A percentile compares a stretch with the other conserved stretches of the same genome.
Conservation (phyloP, 1,140 invertebrate species). For the Lepidurus couesii region DNA sequence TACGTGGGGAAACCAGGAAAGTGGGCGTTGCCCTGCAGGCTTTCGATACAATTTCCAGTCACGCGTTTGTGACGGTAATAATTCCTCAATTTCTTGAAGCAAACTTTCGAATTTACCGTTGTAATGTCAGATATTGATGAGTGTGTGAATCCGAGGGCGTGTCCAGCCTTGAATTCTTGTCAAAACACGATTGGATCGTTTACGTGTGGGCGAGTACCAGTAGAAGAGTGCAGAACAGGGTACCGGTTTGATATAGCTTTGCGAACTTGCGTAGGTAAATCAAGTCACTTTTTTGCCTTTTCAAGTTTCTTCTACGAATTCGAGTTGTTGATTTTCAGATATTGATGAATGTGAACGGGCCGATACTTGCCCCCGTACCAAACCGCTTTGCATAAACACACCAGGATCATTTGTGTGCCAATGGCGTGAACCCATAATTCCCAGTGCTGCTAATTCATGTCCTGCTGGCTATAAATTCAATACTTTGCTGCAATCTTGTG, state of each 20-base stretch:
- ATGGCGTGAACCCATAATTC: slow-evolving; percentile 25
- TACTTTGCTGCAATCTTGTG: slow-evolving; percentile 49
- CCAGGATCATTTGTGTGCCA: slow-evolving; percentile 60
- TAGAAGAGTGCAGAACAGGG: slow-evolving; percentile 54
- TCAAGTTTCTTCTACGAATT: neutral
- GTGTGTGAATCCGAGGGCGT: slow-evolving; percentile 49
- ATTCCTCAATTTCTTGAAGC: slow-evolving; percentile 34
- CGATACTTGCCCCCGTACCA: slow-evolving; percentile 56
- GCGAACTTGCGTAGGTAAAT: slow-evolving; percentile 49
- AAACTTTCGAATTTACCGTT: slow-evolving; percentile 29
- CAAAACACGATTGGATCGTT: slow-evolving; percentile 62
- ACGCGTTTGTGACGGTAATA: slow-evolving; percentile 62
- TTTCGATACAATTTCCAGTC: slow-evolving; percentile 55
- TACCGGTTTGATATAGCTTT: slow-evolving; percentile 51
- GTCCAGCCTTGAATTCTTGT: slow-evolving; percentile 52
- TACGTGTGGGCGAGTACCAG: slow-evolving; percentile 49
- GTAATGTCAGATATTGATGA: slow-evolving; percentile 59
- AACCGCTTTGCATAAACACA: slow-evolving; percentile 64
- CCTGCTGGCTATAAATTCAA: slow-evolving; percentile 63
- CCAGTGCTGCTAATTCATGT: slow-evolving; percentile 46
- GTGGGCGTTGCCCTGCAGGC: slow-evolving; percentile 53
- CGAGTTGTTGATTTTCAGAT: slow-evolving; percentile 46
- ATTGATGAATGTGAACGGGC: slow-evolving; percentile 62
- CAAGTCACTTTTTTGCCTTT: neutral
- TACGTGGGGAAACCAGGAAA: neutral